Evolutionary conservation across 2,797 vertebrate species (phyloP), one percentile per base, ranked within the genome.

Genomic region (Mastacembelus armatus): DNA sequence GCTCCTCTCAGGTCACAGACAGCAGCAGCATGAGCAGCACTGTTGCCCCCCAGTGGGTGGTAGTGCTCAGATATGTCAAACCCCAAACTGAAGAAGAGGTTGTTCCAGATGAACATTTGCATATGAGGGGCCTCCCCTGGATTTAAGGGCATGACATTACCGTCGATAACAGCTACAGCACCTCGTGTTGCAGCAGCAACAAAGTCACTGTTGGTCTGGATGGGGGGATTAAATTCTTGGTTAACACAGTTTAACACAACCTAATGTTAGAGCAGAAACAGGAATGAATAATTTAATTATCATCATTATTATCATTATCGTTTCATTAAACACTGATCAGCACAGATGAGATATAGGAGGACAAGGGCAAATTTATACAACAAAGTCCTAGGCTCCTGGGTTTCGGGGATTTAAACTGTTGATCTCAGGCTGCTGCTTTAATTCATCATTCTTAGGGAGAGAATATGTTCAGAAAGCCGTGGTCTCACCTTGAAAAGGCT

Each of bases 51-150:
- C 2, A 97, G 94, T 83, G 95, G 95, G 66, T 92, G 92, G 88
- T 96, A 97, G 84, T 98, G 95, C 86, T 98, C 97, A 0, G 95
- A 95, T 68, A 96, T 94, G 0, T 98, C 96, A 0, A 97, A 97
- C 55, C 95, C 96, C 80, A 98, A 85, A 89, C 96, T 99, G 91
- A 99, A 97, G 93, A 99, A 98, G 72, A 98, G 95, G 85, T 96
- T 98, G 91, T 97, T 98, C 97, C 97, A 99, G 85, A 98, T 95
- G 79, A 97, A 99, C 95, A 98, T 97, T 86, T 98, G 97, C 94
- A 96, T 95, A 68, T 94, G 95, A 80, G 95, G 95, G 45, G 95
- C 95, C 76, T 98, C 97, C 0, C 95, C 94, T 3, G 97, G 97
- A 80, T 99, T 98, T 73, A 99, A 94, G 29, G 97, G 96, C 95